phyloP scores from a whole-genome alignment of 2,797 vertebrate genomes.

The Coregonus sp. region DNA sequence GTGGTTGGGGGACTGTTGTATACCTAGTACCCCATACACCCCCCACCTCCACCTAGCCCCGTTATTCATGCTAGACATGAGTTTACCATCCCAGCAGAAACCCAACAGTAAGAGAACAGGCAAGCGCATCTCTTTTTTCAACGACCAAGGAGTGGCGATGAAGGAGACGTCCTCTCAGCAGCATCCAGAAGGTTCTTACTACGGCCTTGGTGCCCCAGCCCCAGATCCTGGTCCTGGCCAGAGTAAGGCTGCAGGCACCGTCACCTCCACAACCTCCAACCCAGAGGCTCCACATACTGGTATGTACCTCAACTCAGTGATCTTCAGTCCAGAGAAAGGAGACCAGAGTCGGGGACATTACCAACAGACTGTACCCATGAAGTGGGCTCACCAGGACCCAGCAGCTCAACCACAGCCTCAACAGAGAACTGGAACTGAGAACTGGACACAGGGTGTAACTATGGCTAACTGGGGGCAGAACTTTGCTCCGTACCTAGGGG shows the following conservation, averaged over 20 bases:
- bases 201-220: conserved; percentile 73
- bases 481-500: conserved; percentile 79
- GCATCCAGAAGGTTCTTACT: conserved; percentile 84
- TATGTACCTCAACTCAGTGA: conserved; percentile 83
- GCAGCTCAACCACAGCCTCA: conserved; percentile 64
- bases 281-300: conserved; percentile 65
- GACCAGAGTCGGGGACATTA: conserved; percentile 84
- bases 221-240: conserved; percentile 81
- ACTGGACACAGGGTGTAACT: conserved; percentile 78
- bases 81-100: conserved; percentile 92
- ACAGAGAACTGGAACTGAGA: conserved; percentile 75
- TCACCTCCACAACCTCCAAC: conserved; percentile 68
- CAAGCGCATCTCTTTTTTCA: conserved; percentile 90
- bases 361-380: conserved; percentile 87
- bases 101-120: conserved; percentile 87
- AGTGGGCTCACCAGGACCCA: conserved; percentile 85
- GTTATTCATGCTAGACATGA: conserved; percentile 86
- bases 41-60: conserved; percentile 15
- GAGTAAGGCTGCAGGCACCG: conserved; percentile 68
- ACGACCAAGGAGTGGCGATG: conserved; percentile 78
- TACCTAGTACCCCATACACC: conserved; percentile 23
- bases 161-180: conserved; percentile 81
- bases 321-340: conserved; percentile 87
- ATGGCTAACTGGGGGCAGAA: conserved; percentile 81
- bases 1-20: conserved; percentile 36